A percentile compares a stretch with the other conserved stretches of the same genome.
Conservation (phyloP, 2,113 vertebrate species). For the Xenotilapia caudafasciata region DNA sequence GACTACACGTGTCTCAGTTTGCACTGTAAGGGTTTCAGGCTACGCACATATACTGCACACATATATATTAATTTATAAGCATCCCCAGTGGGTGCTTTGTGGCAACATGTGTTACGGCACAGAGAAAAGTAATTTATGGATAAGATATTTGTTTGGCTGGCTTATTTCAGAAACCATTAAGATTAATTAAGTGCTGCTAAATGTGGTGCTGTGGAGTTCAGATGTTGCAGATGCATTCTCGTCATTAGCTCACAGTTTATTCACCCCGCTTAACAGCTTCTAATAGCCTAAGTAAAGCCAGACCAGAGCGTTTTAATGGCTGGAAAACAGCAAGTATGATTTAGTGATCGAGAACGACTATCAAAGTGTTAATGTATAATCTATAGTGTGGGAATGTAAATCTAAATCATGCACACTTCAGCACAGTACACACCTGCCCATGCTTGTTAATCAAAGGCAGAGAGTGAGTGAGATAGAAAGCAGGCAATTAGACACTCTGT, state of each 20-base stretch:
- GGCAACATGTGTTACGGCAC: slow-evolving; percentile 20
- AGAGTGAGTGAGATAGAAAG: slow-evolving; percentile 25
- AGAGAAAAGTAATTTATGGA: slow-evolving; percentile 60
- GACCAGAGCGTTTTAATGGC: slow-evolving; percentile 45
- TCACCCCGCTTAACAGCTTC: slow-evolving; percentile 49
- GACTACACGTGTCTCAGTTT: neutral
- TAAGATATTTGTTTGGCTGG: slow-evolving; percentile 56
- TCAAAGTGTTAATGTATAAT: slow-evolving; percentile 18
- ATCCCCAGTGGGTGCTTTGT: slow-evolving; percentile 31
- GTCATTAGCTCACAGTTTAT: slow-evolving; percentile 57
- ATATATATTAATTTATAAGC: slow-evolving; percentile 25
- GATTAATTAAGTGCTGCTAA: slow-evolving; percentile 70
- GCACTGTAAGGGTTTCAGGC: neutral
- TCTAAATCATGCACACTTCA: neutral
- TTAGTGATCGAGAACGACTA: slow-evolving; percentile 19
- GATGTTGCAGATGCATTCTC: slow-evolving; percentile 60
- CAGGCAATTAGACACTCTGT: slow-evolving; percentile 60
- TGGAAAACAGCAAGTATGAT: slow-evolving; percentile 23
- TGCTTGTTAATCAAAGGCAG: slow-evolving; percentile 39
- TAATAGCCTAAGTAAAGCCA: slow-evolving; percentile 53
- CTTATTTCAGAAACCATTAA: slow-evolving; percentile 72
- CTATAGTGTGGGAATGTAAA: slow-evolving; percentile 21
- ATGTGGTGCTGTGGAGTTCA: slow-evolving; percentile 49
- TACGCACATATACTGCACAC: neutral
- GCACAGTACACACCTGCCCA: slow-evolving; percentile 22